Base-by-base conservation (phyloP, 2,797 vertebrate species). In the Ibycter americanus region DNA sequence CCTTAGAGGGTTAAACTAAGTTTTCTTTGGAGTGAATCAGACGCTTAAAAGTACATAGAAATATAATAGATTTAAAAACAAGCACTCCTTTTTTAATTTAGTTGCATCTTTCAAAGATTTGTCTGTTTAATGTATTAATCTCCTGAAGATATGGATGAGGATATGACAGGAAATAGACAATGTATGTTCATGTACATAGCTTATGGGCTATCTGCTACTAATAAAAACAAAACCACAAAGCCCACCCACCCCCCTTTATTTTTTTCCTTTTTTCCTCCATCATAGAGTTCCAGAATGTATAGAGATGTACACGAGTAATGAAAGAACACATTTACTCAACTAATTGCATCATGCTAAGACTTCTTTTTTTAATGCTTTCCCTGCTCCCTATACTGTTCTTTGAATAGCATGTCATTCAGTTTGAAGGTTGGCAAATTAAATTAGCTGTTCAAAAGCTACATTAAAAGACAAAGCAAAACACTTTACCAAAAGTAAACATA, bases 361-460 rank as follows among this genome's bases (percentile, higher is more conserved):
- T 29, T 49, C 55, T 56, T 51, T n/a, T 12, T 89, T 70, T 62
- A 5, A 25, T 79, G 31, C 65, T 68, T 81, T 11, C 12, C 8
- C 5, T 1, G 0, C 54, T 89, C 38, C 32, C 8, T 87, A 3
- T 67, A 9, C 31, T 55, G 23, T 67, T 81, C 44, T 82, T 83
- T 46, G 34, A 61, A 72, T 49, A 29, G 15, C 26, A 83, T 44
- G 38, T 61, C 36, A 54, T 78, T 84, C 4, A 2, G 40, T 47
- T 84, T 61, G 38, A 84, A 89, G 36, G 21, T 17, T 89, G 55
- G 31, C 17, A 90, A 82, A 67, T 67, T 52, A 71, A 89, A 89
- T 66, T 54, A 38, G 15, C 8, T 62, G 15, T 66, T 92, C 47
- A 67, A 78, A 77, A 93, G 58, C 23, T 80, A 32, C 20, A 15